A percentile compares a stretch with the other conserved stretches of the same genome.
These are phyloP conservation scores for Redunca redunca DNA, from an alignment of 2,113 vertebrate species.

Conservation along the genomic window DNA sequence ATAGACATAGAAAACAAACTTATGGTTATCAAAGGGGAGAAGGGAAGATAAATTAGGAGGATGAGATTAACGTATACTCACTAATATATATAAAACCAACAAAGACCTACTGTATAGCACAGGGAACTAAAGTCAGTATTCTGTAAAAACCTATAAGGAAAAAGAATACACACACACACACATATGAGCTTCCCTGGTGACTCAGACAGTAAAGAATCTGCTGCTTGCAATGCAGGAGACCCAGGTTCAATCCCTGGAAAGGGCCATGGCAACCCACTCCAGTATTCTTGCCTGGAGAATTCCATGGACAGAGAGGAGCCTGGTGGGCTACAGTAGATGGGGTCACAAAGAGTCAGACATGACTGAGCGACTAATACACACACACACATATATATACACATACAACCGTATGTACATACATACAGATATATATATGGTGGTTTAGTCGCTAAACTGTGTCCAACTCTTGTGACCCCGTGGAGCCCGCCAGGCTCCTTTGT, in stretches of 20 bases:
- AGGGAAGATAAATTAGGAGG: background rate
- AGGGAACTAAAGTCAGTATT: background rate
- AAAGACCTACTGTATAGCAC: background rate
- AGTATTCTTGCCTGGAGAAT: background rate
- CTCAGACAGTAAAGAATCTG: background rate
- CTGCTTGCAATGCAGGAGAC: background rate
- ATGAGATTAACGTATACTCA: background rate
- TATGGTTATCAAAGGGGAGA: background rate
- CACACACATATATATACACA: background rate
- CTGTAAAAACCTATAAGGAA: background rate
- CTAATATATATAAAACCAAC: background rate
- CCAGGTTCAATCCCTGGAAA: background rate
- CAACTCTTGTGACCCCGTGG: background rate
- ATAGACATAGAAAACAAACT: background rate
- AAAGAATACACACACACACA: background rate
- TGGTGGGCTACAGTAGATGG: background rate
- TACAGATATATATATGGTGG: background rate
- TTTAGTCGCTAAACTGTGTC: background rate
- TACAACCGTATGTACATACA: background rate
- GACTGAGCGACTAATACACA: background rate
- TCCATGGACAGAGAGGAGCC: background rate
- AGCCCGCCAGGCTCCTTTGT: background rate
- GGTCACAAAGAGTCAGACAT: background rate
- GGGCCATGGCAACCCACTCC: background rate
- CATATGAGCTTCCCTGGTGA: background rate